Percentiles rank a stretch among this genome's conserved stretches.
These are phyloP conservation scores for Peromyscus maniculatus DNA, from an alignment of 2,113 vertebrate genomes.

Conservation along the genomic window DNA sequence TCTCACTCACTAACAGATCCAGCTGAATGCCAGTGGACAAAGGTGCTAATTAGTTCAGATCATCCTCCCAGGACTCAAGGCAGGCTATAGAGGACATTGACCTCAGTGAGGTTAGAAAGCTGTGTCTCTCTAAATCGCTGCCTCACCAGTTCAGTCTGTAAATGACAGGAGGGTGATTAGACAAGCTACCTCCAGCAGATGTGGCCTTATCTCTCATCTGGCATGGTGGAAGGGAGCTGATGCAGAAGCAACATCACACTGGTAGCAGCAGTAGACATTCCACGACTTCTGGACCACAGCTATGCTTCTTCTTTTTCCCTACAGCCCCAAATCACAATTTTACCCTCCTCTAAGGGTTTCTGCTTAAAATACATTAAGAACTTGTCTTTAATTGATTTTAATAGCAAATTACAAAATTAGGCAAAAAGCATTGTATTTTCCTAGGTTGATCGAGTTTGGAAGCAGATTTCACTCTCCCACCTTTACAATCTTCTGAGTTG, in stretches of 20 bases:
- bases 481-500: not conserved
- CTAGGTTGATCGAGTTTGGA: not conserved
- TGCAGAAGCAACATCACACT: not conserved
- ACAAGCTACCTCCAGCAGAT: not conserved
- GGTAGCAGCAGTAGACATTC: not conserved
- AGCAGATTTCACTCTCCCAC: not conserved
- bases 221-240: not conserved
- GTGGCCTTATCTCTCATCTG: not conserved
- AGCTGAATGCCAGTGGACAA: not conserved
- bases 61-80: not conserved
- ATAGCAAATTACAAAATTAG: not conserved
- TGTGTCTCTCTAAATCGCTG: not conserved
- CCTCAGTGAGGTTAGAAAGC: not conserved
- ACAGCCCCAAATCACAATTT: not conserved
- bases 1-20: not conserved
- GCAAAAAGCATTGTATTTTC: not conserved
- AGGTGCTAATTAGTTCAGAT: not conserved
- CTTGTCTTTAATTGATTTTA: slow-evolving; percentile 16
- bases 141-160: not conserved
- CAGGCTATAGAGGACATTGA: not conserved
- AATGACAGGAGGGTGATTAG: not conserved
- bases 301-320: not conserved
- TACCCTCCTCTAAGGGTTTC: not conserved
- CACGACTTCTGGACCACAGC: not conserved
- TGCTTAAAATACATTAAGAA: not conserved